Evolutionary conservation across 1,140 invertebrate species (phyloP).

Genomic region (Radopholus similis): DNA sequence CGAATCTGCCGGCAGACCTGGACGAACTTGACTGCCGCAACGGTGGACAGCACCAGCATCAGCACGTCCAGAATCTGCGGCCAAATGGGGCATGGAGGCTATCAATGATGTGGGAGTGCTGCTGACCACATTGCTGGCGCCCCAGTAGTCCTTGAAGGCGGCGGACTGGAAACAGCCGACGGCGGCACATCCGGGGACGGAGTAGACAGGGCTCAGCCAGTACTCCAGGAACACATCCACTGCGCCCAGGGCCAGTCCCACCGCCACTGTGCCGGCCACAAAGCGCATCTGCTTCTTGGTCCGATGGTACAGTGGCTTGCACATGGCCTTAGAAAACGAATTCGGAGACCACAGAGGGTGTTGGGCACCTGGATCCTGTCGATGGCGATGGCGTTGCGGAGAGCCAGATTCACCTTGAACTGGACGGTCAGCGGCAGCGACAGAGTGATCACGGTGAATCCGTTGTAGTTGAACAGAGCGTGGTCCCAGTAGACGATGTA

Average conservation of each 20-base stretch:
- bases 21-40: too few species aligned
- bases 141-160: slow-evolving; percentile 29
- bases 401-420: slow-evolving; percentile 36
- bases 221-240: slow-evolving; percentile 34
- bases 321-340: slow-evolving; percentile 28
- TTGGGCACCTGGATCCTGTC: slow-evolving; percentile 29
- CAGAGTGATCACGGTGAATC: slow-evolving; percentile 28
- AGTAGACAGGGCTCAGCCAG: slow-evolving; percentile 21
- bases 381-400: slow-evolving; percentile 25
- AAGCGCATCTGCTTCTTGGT: slow-evolving; percentile 33
- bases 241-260: slow-evolving; percentile 21
- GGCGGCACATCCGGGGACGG: slow-evolving; percentile 27
- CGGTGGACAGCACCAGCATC: too few species aligned
- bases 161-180: slow-evolving; percentile 29
- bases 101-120: not conserved
- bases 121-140: slow-evolving; percentile 34
- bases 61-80: too few species aligned
- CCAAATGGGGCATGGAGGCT: not conserved
- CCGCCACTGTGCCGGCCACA: slow-evolving; percentile 13
- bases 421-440: slow-evolving; percentile 25
- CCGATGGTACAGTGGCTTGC: slow-evolving; percentile 31
- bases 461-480: slow-evolving; percentile 32
- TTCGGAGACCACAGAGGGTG: not conserved
- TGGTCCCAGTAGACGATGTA: slow-evolving; percentile 28
- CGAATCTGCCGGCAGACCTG: too few species aligned